These are phyloP conservation scores for Dromaius novaehollandiae DNA, from an alignment of 2,113 vertebrate genomes.

Conservation along the genomic window DNA sequence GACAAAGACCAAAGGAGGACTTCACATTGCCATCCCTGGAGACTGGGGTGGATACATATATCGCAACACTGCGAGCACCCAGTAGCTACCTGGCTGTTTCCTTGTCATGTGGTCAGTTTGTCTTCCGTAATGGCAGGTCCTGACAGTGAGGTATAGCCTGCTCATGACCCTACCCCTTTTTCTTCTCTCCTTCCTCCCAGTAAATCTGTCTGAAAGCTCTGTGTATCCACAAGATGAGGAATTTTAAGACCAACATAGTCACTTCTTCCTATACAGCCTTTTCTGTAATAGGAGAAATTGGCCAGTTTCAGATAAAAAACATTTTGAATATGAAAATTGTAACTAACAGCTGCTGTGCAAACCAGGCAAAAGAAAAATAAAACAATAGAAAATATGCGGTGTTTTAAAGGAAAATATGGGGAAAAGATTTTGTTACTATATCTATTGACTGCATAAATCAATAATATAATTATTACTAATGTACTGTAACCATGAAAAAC, in stretches of 20 bases:
- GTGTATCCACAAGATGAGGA: neutral
- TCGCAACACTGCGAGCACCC: neutral
- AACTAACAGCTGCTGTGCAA: neutral
- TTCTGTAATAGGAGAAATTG: neutral
- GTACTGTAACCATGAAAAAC: neutral
- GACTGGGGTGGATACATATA: neutral
- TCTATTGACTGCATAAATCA: neutral
- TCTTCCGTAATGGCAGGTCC: neutral
- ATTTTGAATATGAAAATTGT: neutral
- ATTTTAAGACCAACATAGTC: neutral
- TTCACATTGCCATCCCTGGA: neutral
- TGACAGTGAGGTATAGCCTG: neutral
- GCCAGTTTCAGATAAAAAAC: neutral
- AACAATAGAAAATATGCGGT: neutral
- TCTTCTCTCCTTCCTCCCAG: neutral
- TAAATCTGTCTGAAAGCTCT: neutral
- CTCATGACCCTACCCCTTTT: neutral
- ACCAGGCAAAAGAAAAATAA: neutral
- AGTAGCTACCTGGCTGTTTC: neutral
- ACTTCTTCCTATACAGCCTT: neutral
- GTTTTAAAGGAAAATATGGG: neutral
- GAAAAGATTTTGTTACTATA: neutral
- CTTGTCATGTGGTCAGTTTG: neutral
- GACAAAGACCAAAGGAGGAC: slow-evolving; percentile 23
- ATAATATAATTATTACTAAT: neutral